Evolutionary conservation across 1,140 invertebrate genomes (phyloP).

Genomic region (Cotesia glomerata): DNA sequence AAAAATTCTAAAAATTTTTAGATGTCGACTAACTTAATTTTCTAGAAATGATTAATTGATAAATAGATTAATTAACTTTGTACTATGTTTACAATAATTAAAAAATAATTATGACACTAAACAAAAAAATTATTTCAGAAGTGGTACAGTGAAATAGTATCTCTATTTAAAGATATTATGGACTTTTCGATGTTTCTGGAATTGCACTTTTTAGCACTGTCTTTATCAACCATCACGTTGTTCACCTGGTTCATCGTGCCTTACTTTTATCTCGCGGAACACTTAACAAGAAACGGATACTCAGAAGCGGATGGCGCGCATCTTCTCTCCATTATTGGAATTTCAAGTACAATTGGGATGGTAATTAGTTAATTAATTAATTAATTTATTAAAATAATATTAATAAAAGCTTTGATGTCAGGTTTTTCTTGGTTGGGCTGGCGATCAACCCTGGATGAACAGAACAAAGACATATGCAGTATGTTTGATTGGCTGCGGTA

Average conservation of each 20-base stretch:
- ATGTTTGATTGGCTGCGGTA: constrained; percentile 78
- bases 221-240: constrained; percentile 81
- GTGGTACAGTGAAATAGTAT: constrained; percentile 76
- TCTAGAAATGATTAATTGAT: too few species aligned
- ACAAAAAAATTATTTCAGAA: constrained; percentile 65
- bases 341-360: constrained; percentile 90
- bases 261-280: constrained; percentile 86
- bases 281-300: constrained; percentile 69
- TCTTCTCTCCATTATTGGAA: constrained; percentile 81
- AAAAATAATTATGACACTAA: neutral
- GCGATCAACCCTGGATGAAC: constrained; percentile 86
- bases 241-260: constrained; percentile 91
- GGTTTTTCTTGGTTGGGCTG: constrained; percentile 86
- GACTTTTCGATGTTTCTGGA: constrained; percentile 84
- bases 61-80: too few species aligned
- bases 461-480: constrained; percentile 80
- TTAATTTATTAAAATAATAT: constrained; percentile 12
- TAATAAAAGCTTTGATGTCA: constrained; percentile 51
- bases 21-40: too few species aligned
- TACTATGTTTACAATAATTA: too few species aligned
- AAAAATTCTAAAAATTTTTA: too few species aligned
- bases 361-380: constrained; percentile 61
- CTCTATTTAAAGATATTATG: constrained; percentile 75
- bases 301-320: constrained; percentile 75
- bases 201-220: constrained; percentile 80